These are phyloP conservation scores for Nomada ruficornis DNA, from an alignment of 2,888 invertebrate species.

Conservation along the genomic window DNA sequence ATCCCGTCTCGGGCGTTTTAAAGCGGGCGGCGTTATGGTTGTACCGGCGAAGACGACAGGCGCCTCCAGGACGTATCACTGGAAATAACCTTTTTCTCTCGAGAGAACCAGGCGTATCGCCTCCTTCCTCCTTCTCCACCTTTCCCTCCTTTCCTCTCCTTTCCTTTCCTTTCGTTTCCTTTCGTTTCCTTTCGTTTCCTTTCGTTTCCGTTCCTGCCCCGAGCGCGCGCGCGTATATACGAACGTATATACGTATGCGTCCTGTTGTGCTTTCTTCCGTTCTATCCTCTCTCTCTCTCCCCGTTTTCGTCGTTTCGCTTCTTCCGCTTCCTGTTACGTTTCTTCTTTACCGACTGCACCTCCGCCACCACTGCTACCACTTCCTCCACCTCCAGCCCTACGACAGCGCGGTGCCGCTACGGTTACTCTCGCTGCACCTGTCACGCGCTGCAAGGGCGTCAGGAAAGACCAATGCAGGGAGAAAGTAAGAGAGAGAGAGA, in stretches of 20 bases:
- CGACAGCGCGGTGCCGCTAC: conserved; percentile 54
- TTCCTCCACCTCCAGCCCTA: conserved; percentile 56
- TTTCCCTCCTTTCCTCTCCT: conserved; percentile 27
- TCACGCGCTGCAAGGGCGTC: conserved; percentile 71
- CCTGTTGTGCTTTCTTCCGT: conserved; percentile 18
- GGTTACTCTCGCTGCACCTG: conserved; percentile 71
- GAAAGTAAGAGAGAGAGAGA: conserved; percentile 60
- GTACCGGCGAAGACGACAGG: conserved; percentile 83
- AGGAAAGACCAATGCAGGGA: conserved; percentile 53
- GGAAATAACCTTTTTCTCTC: conserved; percentile 65
- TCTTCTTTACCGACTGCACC: conserved; percentile 51
- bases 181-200: neutral
- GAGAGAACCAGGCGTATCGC: conserved; percentile 68
- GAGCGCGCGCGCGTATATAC: conserved; percentile 22
- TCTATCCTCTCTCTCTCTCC: conserved; percentile 44
- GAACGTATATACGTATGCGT: neutral
- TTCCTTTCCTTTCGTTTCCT: conserved; percentile 1
- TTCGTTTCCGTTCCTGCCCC: conserved; percentile 10
- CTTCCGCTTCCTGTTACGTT: conserved; percentile 65
- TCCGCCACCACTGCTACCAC: conserved; percentile 60
- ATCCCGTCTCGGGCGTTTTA: conserved; percentile 84
- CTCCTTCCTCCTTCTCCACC: conserved; percentile 70
- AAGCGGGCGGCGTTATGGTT: conserved; percentile 84
- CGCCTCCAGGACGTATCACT: conserved; percentile 82
- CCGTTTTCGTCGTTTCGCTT: conserved; percentile 47